A percentile compares a stretch with the other conserved stretches of the same genome.
phyloP scores from a whole-genome alignment of 1,140 invertebrate species.

The Brachionus rotundiformis region DNA sequence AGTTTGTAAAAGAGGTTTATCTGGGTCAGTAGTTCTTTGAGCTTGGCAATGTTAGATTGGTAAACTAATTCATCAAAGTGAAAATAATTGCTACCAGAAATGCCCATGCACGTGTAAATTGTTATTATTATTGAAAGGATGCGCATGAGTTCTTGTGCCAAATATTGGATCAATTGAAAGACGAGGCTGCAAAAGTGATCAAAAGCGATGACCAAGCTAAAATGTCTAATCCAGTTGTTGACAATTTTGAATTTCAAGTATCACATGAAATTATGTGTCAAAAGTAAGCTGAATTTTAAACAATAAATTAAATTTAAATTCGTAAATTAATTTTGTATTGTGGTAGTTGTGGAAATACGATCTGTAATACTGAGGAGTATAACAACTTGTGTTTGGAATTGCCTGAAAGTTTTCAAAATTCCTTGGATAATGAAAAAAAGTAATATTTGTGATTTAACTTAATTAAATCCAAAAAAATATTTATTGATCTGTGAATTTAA shows the following conservation, averaged over 20 bases:
- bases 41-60: not conserved
- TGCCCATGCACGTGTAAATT: not conserved
- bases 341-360: not conserved
- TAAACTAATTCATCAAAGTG: not conserved
- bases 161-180: slow-evolving; percentile 61
- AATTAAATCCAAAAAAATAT: not conserved
- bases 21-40: not conserved
- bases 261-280: slow-evolving; percentile 56
- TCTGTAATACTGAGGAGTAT: slow-evolving; percentile 37
- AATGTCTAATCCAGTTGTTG: slow-evolving; percentile 56
- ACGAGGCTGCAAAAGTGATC: slow-evolving; percentile 57
- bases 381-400: slow-evolving; percentile 50
- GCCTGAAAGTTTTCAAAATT: slow-evolving; percentile 11
- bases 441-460: not conserved
- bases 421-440: slow-evolving; percentile 32
- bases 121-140: slow-evolving; percentile 56
- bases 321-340: not conserved
- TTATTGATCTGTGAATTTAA: not conserved
- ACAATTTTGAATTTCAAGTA: slow-evolving; percentile 63
- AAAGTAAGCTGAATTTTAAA: slow-evolving; percentile 53
- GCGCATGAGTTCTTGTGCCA: slow-evolving; percentile 63
- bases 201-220: slow-evolving; percentile 39
- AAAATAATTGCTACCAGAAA: not conserved
- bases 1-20: not conserved
- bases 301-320: not conserved